Evolutionary conservation across 2,888 invertebrate genomes (phyloP), one percentile per base, ranked within the genome.

Genomic region (Tipula lateralis): DNA sequence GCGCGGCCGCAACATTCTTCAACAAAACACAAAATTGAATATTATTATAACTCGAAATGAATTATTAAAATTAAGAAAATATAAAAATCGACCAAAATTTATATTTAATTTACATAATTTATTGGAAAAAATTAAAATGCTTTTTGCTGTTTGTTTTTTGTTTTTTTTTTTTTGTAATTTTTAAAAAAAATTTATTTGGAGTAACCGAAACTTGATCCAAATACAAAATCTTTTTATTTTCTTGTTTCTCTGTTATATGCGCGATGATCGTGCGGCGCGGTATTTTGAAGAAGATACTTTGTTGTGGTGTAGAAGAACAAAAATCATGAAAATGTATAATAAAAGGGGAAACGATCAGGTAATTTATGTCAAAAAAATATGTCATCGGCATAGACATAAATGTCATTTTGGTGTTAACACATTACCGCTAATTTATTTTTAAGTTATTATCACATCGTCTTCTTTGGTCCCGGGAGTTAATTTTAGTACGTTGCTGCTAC

Each of bases 301-400:
- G 66, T 66, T 24, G 66, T 66, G 66, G n/a, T 44, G 24, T 1
- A 24, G 24, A 24, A 24, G 24, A 66, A 66, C 24, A 66, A 50
- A 66, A 24, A 66, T 66, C 66, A 24, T 24, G 24, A 66, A 19
- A 66, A 66, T 66, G 24, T 66, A 24, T 66, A 66, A 24, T 66
- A 66, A 66, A 66, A 66, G 66, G 66, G 66, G 66, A 66, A 66
- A 66, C 66, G 66, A 66, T 66, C 66, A 66, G 66, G 82, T 82
- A 82, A 82, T 82, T 82, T 82, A 82, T 82, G 82, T 82, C 82
- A 82, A 30, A 29, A 80, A 82, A 82, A 82, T 82, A 82, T 82
- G 82, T 82, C 82, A 82, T 82, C 82, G 32, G 32, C 66, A 32
- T n/a, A 82, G 82, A 82, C 82, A 82, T 82, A 82, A 82, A 82